A percentile compares a stretch with the other conserved stretches of the same genome.
phyloP scores from a whole-genome alignment of 1,140 invertebrate species.

The Agrilus planipennis region DNA sequence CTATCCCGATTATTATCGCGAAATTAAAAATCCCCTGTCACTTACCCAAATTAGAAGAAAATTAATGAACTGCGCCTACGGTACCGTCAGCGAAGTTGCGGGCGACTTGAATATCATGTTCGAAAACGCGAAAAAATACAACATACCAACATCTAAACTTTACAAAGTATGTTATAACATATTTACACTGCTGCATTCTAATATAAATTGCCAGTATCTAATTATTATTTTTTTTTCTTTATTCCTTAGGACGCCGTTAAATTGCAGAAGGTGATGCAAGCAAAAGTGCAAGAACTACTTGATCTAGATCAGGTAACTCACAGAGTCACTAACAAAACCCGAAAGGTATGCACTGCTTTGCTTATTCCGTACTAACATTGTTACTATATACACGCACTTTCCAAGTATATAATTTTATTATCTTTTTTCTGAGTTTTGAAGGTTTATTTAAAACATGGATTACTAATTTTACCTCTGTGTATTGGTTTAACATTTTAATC shows the following conservation, averaged over 20 bases:
- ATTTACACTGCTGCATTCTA: background rate
- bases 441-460: no score
- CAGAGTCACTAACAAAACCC: constrained; percentile 39
- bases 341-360: constrained; percentile 37
- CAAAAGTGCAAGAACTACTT: constrained; percentile 71
- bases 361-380: constrained; percentile 2
- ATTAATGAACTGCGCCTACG: constrained; percentile 76
- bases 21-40: constrained; percentile 93
- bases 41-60: constrained; percentile 86
- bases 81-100: constrained; percentile 78
- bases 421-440: no score
- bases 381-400: background rate
- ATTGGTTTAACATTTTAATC: no score
- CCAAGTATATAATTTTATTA: no score
- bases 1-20: constrained; percentile 97
- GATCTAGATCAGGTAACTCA: constrained; percentile 61
- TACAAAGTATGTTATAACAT: constrained; percentile 60
- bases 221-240: constrained; percentile 7
- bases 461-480: no score
- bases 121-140: constrained; percentile 94
- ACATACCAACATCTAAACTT: constrained; percentile 73
- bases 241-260: constrained; percentile 57
- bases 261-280: constrained; percentile 73
- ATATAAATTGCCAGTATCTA: background rate
- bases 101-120: constrained; percentile 97